A percentile compares a stretch with the other conserved stretches of the same genome.
Evolutionary conservation across 2,113 vertebrate species (phyloP).

Genomic region (Oreotragus oreotragus): DNA sequence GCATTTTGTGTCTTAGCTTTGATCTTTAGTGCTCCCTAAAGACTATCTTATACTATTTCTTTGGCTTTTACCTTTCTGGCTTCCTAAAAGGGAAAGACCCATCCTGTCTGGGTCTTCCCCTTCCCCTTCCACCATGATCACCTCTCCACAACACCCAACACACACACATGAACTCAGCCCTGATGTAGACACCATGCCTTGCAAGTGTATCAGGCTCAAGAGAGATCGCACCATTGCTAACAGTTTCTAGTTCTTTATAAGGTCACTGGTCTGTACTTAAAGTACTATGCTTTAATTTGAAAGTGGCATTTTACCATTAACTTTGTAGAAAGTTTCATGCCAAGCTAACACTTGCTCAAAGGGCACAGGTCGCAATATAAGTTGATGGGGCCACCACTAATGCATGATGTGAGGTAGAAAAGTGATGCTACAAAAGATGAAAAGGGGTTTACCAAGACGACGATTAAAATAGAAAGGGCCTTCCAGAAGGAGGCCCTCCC

Average conservation of each 20-base stretch:
- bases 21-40: background rate
- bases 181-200: fast-evolving
- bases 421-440: background rate
- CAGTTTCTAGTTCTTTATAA: background rate
- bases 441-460: too few relatives aligned
- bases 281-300: background rate
- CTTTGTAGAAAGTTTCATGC: background rate
- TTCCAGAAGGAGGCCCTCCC: too few relatives aligned
- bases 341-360: background rate
- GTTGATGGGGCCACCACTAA: background rate
- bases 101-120: background rate
- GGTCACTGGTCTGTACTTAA: background rate
- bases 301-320: background rate
- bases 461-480: too few relatives aligned
- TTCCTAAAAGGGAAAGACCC: background rate
- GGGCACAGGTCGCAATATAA: background rate
- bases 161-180: background rate
- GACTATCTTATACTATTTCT: background rate
- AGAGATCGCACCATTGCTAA: background rate
- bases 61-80: background rate
- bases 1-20: background rate
- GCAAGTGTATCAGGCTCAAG: background rate
- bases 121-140: background rate
- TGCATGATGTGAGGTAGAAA: background rate
- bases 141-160: background rate